Evolutionary conservation across 2,113 vertebrate species (phyloP), one percentile per base, ranked within the genome.

Genomic region (Platichthys flesus): DNA sequence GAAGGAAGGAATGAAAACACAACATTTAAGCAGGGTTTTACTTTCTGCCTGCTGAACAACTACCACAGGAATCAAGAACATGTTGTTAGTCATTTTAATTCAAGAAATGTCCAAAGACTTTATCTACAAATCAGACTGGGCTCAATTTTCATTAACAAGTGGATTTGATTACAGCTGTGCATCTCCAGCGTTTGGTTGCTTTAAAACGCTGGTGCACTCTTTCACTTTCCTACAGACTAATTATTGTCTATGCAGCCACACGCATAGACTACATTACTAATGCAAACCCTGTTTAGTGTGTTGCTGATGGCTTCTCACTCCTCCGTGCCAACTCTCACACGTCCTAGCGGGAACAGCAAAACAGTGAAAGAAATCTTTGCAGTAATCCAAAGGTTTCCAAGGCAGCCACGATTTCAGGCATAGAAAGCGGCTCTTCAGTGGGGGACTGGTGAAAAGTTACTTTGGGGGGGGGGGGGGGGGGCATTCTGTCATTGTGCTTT

Each of bases 301-400:
- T 72, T 72, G 57, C 68, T 65, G 62, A 67, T 28, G 24, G 67
- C 58, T 63, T 85, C 49, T 88, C 79, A 9, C 86, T 79, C 57
- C 52, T 55, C 55, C 1, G 26, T 89, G 85, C 80, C 79, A 89
- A 81, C 75, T 79, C 75, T 89, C 76, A 74, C 86, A 87, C 73
- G 4, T 87, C 75, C 47, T 58, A 69, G 77, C 52, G 65, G 74
- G 60, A 85, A 55, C 54, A 62, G 56, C 66, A 66, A 69, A 74
- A 71, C 24, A 2, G 45, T 67, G 63, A 79, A 83, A 67, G 78
- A 59, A 74, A 45, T 61, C 37, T 51, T 72, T 55, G 51, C 71
- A 49, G 75, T 71, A 72, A 74, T 83, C 76, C 47, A 9, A 64
- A n/a, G 74, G 78, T 86, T 81, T 88, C 76, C 78, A 84, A 80